These are phyloP conservation scores for Theodoxus fluviatilis DNA, from an alignment of 2,888 invertebrate genomes.

Conservation along the genomic window DNA sequence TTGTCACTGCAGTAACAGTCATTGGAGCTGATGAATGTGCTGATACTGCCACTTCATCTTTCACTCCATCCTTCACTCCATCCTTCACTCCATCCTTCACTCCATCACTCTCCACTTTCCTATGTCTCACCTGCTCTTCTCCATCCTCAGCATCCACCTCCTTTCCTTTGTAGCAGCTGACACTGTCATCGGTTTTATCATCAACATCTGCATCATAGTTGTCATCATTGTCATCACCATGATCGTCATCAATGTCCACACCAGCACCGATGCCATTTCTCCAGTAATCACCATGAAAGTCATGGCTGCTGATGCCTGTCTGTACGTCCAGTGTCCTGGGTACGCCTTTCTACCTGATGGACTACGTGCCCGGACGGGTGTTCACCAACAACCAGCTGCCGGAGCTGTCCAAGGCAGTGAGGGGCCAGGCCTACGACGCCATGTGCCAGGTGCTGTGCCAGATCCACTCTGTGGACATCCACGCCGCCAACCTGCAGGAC, in stretches of 20 bases:
- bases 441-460: constrained; percentile 53
- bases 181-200: too few species aligned
- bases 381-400: constrained; percentile 58
- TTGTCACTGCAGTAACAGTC: too few species aligned
- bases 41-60: not conserved
- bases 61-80: not conserved
- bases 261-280: too few species aligned
- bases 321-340: constrained; percentile 59
- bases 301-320: not conserved
- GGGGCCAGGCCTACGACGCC: constrained; percentile 47
- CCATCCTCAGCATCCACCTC: too few species aligned
- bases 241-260: too few species aligned
- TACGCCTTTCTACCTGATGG: constrained; percentile 67
- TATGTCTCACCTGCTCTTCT: too few species aligned
- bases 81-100: not conserved
- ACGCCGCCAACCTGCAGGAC: constrained; percentile 54
- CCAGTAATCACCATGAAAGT: too few species aligned
- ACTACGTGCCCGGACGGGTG: constrained; percentile 60
- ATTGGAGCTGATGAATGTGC: not conserved
- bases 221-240: too few species aligned
- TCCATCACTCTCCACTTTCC: not conserved
- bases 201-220: too few species aligned
- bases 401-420: constrained; percentile 44
- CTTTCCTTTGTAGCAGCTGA: too few species aligned
- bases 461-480: constrained; percentile 62